Base-by-base conservation (phyloP, 2,113 vertebrate species). In the Xiphophorus hellerii region DNA sequence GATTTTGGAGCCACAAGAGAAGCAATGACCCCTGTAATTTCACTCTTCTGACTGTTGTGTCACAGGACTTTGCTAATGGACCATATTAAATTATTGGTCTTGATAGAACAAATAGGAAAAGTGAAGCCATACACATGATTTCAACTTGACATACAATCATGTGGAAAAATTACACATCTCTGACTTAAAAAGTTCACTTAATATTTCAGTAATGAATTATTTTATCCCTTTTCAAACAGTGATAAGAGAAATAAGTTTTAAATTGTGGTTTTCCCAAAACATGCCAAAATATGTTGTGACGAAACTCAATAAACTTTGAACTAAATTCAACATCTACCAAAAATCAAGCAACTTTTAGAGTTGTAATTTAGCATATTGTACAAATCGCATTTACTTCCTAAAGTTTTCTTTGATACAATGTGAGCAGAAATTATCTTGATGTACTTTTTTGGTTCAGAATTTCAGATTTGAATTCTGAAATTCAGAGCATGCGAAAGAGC, bases 81-180 rank as follows among this genome's bases (percentile, higher is more conserved):
- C 61, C 70, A 84, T 81, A 78, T 58, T 29, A 69, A 79, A 68
- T 71, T 63, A 62, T 10, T 84, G 71, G 62, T 82, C 81, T 80
- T 73, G 35, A 76, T 81, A 64, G 72, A 33, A 62, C 73, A 75
- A 88, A 88, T 84, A 73, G 74, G 77, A 79, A 83, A 1, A 27
- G 65, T 78, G 30, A 84, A 81, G 76, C 65, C 30, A 61, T 62
- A 78, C 91, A 81, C 92, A 93, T 92, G 92, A 93, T 80, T 87
- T 78, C 68, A 88, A 90, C 84, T 87, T 84, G 67, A 79, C 28
- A 15, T 37, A 28, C 8, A 29, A 25, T 12, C 63, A 66, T 39
- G 73, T 60, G 73, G 73, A 66, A 35, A 31, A 39, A 25, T 60
- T 35, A 37, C 5, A 14, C 7, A 7, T 15, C 10, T 37, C 22